Evolutionary conservation across 2,888 invertebrate species (phyloP).

Genomic region (Drosophila merina): DNA sequence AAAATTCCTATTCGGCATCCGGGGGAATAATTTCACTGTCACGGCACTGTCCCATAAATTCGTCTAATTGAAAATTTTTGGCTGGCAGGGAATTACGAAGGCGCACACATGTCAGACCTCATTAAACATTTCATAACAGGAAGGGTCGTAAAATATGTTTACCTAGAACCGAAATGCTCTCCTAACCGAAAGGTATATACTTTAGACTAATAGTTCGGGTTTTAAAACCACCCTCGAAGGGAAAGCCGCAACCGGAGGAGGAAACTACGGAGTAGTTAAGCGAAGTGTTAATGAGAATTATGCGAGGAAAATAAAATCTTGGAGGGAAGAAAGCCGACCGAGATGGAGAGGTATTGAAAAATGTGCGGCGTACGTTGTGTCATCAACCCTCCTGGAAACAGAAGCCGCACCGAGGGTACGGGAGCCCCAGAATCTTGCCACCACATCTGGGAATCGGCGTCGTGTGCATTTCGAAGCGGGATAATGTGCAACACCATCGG

Average conservation of each 20-base stretch:
- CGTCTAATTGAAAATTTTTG: slow-evolving; percentile 68
- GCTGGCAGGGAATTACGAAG: slow-evolving; percentile 47
- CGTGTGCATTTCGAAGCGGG: slow-evolving; percentile 73
- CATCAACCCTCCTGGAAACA: slow-evolving; percentile 48
- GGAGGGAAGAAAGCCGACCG: slow-evolving; percentile 8
- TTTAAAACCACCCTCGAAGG: slow-evolving; percentile 52
- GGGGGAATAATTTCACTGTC: slow-evolving; percentile 35
- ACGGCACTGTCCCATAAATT: slow-evolving; percentile 61
- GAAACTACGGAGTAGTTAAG: slow-evolving; percentile 51
- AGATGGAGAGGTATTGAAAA: slow-evolving; percentile 58
- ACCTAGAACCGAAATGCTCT: slow-evolving; percentile 30
- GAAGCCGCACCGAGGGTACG: slow-evolving; percentile 9
- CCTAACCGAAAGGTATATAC: slow-evolving; percentile 25
- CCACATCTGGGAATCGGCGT: slow-evolving; percentile 43
- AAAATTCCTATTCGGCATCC: slow-evolving; percentile 19
- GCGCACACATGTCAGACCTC: slow-evolving; percentile 54
- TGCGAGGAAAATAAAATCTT: slow-evolving; percentile 60
- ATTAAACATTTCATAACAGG: slow-evolving; percentile 70
- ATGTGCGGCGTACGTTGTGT: slow-evolving; percentile 66
- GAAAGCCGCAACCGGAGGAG: slow-evolving; percentile 11
- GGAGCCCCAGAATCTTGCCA: slow-evolving; percentile 15
- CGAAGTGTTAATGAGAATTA: slow-evolving; percentile 70
- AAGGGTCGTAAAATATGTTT: slow-evolving; percentile 32
- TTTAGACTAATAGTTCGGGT: slow-evolving; percentile 17
- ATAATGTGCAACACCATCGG: slow-evolving; percentile 63